Base-by-base conservation (phyloP, 2,888 invertebrate species). In the Monochamus alternatus region DNA sequence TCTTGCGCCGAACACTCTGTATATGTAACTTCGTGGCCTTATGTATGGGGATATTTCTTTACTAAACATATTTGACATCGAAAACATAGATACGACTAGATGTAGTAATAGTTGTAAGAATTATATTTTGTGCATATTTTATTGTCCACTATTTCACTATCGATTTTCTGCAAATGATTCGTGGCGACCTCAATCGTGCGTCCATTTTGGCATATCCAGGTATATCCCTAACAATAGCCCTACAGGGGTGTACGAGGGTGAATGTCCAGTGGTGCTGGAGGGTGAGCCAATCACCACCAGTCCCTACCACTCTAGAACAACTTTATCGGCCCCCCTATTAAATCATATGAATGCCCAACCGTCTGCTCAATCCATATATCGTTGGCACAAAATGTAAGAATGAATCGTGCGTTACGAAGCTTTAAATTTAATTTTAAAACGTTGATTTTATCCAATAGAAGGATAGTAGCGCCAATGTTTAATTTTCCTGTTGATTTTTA, bases 271-370 rank as follows among this genome's bases (percentile, higher is more conserved):
- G 82, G 86, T 82, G 83, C 84, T 78, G 81, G 83, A 83, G 83
- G 85, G 85, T 85, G 81, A 84, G 81, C 86, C 85, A 85, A 85
- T 87, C 84, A 82, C 85, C 83, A 84, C 81, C 84, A 83, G 82
- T 78, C 78, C 80, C 80, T 74, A 72, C 78, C 80, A 80, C 80
- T 78, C 78, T 59, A 75, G 47, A 75, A 72, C 77, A 72, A 78
- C 75, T 80, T 75, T 68, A 52, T 12, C 74, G 59, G 72, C 76
- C 77, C 75, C 75, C 66, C 44, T 44, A 43, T 32, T 70, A n/a
- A 60, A 59, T 55, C 58, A 59, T 5, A 59, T 8, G 59, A n/a
- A 44, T 64, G 8, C 47, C 64, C 47, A 47, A 22, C 64, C 64
- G 47, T 30, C 14, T 14, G 14, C 52, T n/a, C 52, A 3, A 52